phyloP scores from a whole-genome alignment of 2,888 invertebrate species.

The Syrista parreyssii region DNA sequence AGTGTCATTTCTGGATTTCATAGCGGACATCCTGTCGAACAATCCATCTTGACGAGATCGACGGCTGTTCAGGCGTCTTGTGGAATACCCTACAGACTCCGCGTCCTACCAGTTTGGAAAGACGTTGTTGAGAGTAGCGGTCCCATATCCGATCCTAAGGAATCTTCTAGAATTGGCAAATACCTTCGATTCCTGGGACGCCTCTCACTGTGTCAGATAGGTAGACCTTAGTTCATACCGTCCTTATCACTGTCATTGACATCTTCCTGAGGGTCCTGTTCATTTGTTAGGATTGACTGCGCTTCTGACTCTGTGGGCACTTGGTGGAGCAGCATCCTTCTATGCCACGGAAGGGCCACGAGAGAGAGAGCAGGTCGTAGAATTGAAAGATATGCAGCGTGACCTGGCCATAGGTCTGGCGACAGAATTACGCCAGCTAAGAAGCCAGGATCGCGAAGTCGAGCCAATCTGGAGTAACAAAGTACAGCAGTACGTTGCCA shows the following conservation, averaged over 20 bases:
- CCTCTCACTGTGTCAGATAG: conserved; percentile 57
- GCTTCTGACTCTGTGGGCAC: conserved; percentile 73
- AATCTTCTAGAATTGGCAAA: conserved; percentile 45
- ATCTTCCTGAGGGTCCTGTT: neutral
- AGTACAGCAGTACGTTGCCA: conserved; percentile 70
- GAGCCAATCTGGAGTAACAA: conserved; percentile 74
- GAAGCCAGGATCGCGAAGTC: conserved; percentile 63
- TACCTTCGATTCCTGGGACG: conserved; percentile 57
- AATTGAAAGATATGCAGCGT: conserved; percentile 71
- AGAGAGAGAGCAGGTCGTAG: conserved; percentile 69
- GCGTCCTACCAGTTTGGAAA: conserved; percentile 69
- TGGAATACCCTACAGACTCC: conserved; percentile 69
- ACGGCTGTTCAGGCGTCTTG: conserved; percentile 67
- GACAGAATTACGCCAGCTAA: conserved; percentile 73
- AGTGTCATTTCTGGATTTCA: neutral
- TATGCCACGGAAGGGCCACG: conserved; percentile 75
- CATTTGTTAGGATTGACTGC: conserved; percentile 68
- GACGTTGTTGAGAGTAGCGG: conserved; percentile 47
- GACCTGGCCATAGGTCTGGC: conserved; percentile 74
- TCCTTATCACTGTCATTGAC: neutral
- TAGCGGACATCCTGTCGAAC: conserved; percentile 2
- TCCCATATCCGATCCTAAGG: conserved; percentile 34
- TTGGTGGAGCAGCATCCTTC: conserved; percentile 74
- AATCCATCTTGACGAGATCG: conserved; percentile 29
- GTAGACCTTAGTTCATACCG: conserved; percentile 35